phyloP scores from a whole-genome alignment of 2,888 invertebrate genomes.

The Argynnis bischoffii region DNA sequence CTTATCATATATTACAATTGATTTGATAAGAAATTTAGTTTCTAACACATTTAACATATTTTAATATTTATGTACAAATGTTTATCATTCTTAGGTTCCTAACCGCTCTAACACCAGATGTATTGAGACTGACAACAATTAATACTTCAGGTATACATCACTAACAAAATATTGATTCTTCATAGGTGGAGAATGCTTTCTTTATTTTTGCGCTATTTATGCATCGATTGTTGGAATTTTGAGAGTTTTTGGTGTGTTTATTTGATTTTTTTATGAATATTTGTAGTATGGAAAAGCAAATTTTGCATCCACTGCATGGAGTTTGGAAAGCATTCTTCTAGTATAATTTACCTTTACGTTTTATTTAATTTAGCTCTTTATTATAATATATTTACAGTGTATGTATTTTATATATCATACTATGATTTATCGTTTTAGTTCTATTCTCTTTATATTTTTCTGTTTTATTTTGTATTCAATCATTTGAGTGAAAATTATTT shows the following conservation, averaged over 20 bases:
- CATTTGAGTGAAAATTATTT: not conserved
- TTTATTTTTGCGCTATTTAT: constrained; percentile 43
- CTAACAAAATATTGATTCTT: constrained; percentile 53
- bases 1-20: too few relatives aligned
- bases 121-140: constrained; percentile 80
- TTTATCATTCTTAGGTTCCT: constrained; percentile 72
- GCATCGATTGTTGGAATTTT: constrained; percentile 13
- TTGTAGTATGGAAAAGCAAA: constrained; percentile 29
- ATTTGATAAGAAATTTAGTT: not conserved
- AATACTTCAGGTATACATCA: constrained; percentile 77
- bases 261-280: constrained; percentile 11
- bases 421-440: constrained; percentile 36
- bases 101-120: constrained; percentile 81
- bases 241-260: constrained; percentile 6
- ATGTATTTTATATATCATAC: constrained; percentile 30
- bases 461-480: constrained; percentile 13
- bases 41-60: constrained; percentile 37
- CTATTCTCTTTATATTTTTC: constrained; percentile 31
- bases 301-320: constrained; percentile 47
- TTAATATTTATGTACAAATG: constrained; percentile 26
- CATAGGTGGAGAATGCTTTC: constrained; percentile 78
- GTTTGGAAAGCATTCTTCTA: constrained; percentile 78
- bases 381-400: constrained; percentile 25
- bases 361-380: constrained; percentile 22
- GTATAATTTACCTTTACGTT: constrained; percentile 32